Base-by-base conservation (phyloP, 2,113 vertebrate genomes). In the Phaethon lepturus region DNA sequence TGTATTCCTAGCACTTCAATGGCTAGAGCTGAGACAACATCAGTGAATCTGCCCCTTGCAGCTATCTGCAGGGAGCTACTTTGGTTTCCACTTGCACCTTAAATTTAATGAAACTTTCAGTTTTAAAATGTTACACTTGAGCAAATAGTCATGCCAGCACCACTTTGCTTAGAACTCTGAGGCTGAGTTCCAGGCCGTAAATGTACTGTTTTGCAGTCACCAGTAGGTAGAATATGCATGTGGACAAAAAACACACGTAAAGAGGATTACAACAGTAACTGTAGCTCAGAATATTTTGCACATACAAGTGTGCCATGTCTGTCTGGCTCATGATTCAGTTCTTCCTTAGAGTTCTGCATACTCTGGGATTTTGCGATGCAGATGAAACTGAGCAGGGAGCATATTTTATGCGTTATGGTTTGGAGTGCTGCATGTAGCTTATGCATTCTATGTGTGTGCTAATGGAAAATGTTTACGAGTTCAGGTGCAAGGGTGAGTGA, bases 231-330 rank as follows among this genome's bases (percentile, higher is more conserved):
- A 83, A 42, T 12, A 29, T 49, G 45, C 17, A n/a, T 6, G 63
- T 68, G 35, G 58, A 47, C 50, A 40, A 72, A 82, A 71, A 66
- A 20, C 4, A 0, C 5, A 9, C 3, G 11, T 69, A 8, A 29
- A 76, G 62, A 78, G 14, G 22, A 13, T 47, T 13, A 28, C 14
- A 58, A 2, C 19, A 24, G 13, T 49, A 66, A 20, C 53, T 64
- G 28, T 64, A 73, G 38, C 33, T 91, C 5, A 3, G 26, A 68
- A 6, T 22, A 31, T 16, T 82, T 55, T 53, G 22, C 26, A 11
- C 13, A 1, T 26, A 12, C 5, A 28, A 11, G 10, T 17, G 25
- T 81, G 19, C 55, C 2, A 0, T n/a, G 40, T 16, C 53, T 73
- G 33, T 6, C 26, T 72, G 63, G n/a, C 45, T 88, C 11, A 5